Base-by-base conservation (phyloP, 64 coral and sea anemone genomes). In the Pocillopora verrucosa region DNA sequence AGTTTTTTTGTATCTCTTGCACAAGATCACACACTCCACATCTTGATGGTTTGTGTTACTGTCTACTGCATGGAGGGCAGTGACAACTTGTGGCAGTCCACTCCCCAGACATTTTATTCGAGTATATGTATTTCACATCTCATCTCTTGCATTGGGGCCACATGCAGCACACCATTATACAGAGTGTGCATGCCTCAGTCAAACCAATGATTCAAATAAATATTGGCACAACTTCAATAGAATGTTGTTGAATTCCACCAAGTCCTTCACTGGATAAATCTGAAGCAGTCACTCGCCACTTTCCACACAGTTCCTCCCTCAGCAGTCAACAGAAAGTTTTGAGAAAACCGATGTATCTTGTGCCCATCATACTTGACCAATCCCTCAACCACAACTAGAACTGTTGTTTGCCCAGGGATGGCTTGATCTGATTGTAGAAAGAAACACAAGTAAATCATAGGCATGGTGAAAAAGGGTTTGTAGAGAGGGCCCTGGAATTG, bases 231-330 rank as follows among this genome's bases (percentile, higher is more conserved):
- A 67, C 4, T 67, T 67, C 22, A 67, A 67, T 9, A 67, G 67
- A 20, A 70, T 30, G 67, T 70, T 11, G 4, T 24, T 70, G 22
- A 20, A 6, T 77, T n/a, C 10, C 11, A 51, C 3, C 41, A 11
- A 11, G 17, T 6, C 37, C 14, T 78, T 73, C 76, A 97, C 26
- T 76, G 82, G 20, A 91, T 79, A 76, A 93, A 97, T 57, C 95
- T 93, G 77, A 97, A 97, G 74, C 95, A 97, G 67, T 97, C 95
- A 51, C 95, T 97, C 58, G 92, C 88, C 19, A 97, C 95, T 36
- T 94, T 97, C 95, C 95, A 97, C 16, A 97, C 91, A 36, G 59
- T 93, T 76, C 94, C 94, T 17, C 92, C 92, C 81, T 97, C 95
- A 24, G 90, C 91, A 88, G 95, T 97, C 51, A 97, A 73, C 22